phyloP scores from a whole-genome alignment of 2,113 vertebrate species.

The Clinocottus analis region DNA sequence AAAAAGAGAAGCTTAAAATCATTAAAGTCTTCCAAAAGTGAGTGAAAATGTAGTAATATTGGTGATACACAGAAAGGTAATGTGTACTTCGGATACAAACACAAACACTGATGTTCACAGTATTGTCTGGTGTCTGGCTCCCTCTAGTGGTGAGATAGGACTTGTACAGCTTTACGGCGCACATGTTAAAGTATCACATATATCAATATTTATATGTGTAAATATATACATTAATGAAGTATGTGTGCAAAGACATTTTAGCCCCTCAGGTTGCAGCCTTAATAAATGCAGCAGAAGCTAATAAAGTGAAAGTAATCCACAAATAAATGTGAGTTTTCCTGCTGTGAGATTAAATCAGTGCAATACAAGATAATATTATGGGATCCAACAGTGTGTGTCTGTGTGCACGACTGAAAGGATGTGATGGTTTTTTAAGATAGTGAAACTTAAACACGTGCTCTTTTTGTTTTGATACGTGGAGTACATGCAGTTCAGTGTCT shows the following conservation, averaged over 20 bases:
- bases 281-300: neutral
- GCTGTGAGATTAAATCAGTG: neutral
- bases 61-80: neutral
- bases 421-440: neutral
- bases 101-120: too few relatives aligned
- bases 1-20: too few relatives aligned
- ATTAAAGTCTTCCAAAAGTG: neutral
- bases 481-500: conserved; percentile 1
- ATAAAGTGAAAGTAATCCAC: neutral
- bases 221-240: neutral
- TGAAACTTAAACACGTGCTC: neutral
- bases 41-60: neutral
- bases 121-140: conserved; percentile 51
- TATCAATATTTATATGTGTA: neutral
- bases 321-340: neutral
- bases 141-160: conserved; percentile 28
- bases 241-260: neutral
- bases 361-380: neutral
- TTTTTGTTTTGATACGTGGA: neutral
- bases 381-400: neutral
- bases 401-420: neutral
- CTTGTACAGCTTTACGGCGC: neutral
- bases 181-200: neutral
- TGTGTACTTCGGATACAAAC: too few relatives aligned
- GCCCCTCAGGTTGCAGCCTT: neutral